Percentiles rank a stretch among this genome's conserved stretches.
Evolutionary conservation across 2,797 vertebrate genomes (phyloP).

Genomic region (Urosaurus nigricauda): DNA sequence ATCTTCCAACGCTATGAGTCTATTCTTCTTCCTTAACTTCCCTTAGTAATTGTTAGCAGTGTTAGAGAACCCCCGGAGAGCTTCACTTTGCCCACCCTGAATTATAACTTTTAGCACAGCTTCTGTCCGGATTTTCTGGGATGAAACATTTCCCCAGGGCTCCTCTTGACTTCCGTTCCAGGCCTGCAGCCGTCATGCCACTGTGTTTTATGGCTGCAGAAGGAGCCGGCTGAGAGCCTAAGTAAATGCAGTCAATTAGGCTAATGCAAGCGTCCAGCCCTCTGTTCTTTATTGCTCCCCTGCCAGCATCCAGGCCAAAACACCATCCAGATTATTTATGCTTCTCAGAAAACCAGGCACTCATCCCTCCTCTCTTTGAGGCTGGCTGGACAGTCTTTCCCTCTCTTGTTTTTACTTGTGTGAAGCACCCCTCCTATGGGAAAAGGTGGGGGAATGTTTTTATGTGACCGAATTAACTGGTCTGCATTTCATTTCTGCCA

Average conservation of each 20-base stretch:
- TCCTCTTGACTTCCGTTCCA: not conserved
- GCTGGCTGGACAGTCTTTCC: not conserved
- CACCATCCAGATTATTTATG: not conserved
- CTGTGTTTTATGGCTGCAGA: not conserved
- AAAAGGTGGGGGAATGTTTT: not conserved
- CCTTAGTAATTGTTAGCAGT: too few species aligned
- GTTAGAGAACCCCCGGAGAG: too few species aligned
- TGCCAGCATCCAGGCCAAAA: not conserved
- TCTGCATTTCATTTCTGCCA: too few species aligned
- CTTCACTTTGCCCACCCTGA: too few species aligned
- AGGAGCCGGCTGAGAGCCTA: not conserved
- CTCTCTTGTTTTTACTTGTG: too few species aligned
- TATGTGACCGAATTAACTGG: not conserved
- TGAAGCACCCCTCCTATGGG: not conserved
- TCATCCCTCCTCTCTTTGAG: too few species aligned
- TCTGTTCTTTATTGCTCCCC: not conserved
- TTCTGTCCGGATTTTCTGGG: not conserved
- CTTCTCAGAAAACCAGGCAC: too few species aligned
- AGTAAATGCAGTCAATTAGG: not conserved
- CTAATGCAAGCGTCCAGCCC: not conserved
- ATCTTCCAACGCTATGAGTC: too few species aligned
- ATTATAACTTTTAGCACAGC: too few species aligned
- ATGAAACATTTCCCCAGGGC: not conserved
- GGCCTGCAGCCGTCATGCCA: fast-evolving
- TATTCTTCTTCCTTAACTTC: too few species aligned